phyloP scores from a whole-genome alignment of 2,888 invertebrate genomes.

The Caenorhabditis imperialis region DNA sequence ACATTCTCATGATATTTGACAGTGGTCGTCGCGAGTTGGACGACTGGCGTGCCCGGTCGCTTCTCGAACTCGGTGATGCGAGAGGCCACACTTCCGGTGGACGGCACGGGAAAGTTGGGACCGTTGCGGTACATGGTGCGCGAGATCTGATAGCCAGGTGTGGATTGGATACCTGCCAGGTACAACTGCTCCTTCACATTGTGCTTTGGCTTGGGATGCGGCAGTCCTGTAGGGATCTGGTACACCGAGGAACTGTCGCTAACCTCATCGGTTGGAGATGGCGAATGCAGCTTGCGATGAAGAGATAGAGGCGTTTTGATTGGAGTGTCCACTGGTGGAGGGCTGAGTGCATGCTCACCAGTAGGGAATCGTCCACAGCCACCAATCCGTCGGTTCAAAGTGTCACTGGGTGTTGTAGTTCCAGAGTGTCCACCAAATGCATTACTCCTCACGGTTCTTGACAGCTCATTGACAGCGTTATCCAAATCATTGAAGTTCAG shows the following conservation, averaged over 20 bases:
- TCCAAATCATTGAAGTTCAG: slow-evolving; percentile 70
- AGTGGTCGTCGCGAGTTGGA: slow-evolving; percentile 48
- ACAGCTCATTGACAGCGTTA: slow-evolving; percentile 66
- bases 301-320: slow-evolving; percentile 17
- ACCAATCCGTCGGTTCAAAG: slow-evolving; percentile 37
- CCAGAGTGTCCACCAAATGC: slow-evolving; percentile 17
- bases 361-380: slow-evolving; percentile 75
- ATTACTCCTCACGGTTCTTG: slow-evolving; percentile 35
- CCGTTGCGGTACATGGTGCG: slow-evolving; percentile 44
- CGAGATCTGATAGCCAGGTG: slow-evolving; percentile 37
- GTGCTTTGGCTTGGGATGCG: slow-evolving; percentile 77
- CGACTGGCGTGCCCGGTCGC: slow-evolving; percentile 69
- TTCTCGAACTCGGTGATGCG: slow-evolving; percentile 74
- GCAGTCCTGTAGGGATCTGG: slow-evolving; percentile 70
- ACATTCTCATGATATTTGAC: slow-evolving; percentile 48
- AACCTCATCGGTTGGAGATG: slow-evolving; percentile 62
- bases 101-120: slow-evolving; percentile 74
- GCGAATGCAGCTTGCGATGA: slow-evolving; percentile 58
- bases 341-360: slow-evolving; percentile 66
- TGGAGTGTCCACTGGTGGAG: slow-evolving; percentile 39
- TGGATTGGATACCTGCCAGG: slow-evolving; percentile 55
- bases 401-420: slow-evolving; percentile 8
- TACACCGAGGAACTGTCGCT: slow-evolving; percentile 65
- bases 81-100: slow-evolving; percentile 72
- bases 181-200: slow-evolving; percentile 77